A percentile compares a stretch with the other conserved stretches of the same genome.
These are phyloP conservation scores for Ailurus styani DNA, from an alignment of 2,113 vertebrate species.

Conservation along the genomic window DNA sequence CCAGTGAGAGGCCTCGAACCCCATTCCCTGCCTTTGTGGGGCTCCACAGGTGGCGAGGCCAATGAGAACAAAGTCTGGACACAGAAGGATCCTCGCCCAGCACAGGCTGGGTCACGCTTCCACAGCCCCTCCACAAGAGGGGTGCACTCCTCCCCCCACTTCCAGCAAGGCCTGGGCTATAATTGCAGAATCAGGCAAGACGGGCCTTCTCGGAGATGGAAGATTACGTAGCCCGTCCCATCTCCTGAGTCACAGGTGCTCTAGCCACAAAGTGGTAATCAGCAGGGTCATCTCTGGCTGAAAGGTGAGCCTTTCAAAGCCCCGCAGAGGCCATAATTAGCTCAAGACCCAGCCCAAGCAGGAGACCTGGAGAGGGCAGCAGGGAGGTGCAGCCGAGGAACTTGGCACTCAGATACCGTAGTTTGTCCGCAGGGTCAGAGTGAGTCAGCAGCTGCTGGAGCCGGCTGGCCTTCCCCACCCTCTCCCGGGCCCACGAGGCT, in stretches of 20 bases:
- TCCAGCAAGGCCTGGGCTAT: background rate
- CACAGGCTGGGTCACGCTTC: background rate
- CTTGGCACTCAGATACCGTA: background rate
- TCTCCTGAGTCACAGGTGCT: conserved; percentile 24
- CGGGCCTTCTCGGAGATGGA: background rate
- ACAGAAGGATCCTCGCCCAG: background rate
- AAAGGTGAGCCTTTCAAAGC: conserved; percentile 57
- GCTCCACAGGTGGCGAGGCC: background rate
- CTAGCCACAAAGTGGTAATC: conserved; percentile 18
- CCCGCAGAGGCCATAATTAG: conserved; percentile 58
- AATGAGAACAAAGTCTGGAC: background rate
- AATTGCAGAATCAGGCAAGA: background rate
- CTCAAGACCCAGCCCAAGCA: conserved; percentile 39
- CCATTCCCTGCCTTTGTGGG: background rate
- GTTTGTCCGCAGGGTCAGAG: conserved; percentile 11
- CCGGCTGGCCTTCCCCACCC: background rate
- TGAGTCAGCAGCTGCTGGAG: conserved; percentile 64
- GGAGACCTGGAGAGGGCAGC: conserved; percentile 19
- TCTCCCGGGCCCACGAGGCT: background rate
- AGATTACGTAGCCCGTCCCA: background rate
- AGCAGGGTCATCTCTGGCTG: conserved; percentile 36
- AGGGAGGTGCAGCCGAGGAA: conserved; percentile 4
- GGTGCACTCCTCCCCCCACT: background rate
- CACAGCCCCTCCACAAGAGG: fast-evolving
- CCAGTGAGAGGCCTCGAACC: background rate